Evolutionary conservation across 2,797 vertebrate species (phyloP).

Genomic region (Apodemus agrarius): DNA sequence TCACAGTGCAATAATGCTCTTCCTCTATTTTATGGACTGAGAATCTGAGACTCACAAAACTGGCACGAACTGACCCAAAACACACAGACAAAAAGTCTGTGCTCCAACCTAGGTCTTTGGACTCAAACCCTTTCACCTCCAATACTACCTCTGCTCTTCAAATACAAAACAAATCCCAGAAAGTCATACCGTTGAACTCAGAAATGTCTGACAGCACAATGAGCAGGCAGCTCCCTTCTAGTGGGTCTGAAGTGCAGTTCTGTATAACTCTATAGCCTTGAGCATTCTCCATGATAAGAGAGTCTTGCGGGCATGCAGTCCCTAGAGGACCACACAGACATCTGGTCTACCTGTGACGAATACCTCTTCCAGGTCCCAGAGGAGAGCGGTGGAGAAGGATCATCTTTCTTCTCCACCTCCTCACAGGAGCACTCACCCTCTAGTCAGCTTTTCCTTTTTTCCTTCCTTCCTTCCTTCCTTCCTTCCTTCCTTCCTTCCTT

Average conservation of each 20-base stretch:
- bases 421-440: slow-evolving; percentile 9
- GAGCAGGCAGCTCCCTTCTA: not conserved
- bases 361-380: slow-evolving; percentile 54
- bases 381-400: not conserved
- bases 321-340: slow-evolving; percentile 39
- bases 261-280: not conserved
- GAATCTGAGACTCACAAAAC: not conserved
- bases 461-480: slow-evolving; percentile 10
- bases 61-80: not conserved
- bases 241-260: not conserved
- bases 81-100: not conserved
- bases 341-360: slow-evolving; percentile 50
- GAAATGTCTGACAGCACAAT: not conserved
- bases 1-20: not conserved
- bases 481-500: slow-evolving; percentile 12
- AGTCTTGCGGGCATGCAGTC: not conserved
- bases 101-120: not conserved
- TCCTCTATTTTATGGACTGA: slow-evolving; percentile 26
- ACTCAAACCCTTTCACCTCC: slow-evolving; percentile 1
- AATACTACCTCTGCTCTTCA: not conserved
- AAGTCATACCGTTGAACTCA: not conserved
- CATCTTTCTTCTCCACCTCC: not conserved
- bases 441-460: not conserved
- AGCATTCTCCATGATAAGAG: not conserved
- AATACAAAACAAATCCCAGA: slow-evolving; percentile 23